Base-by-base conservation (phyloP, 30 jellyfish, hydroid and myxozoan genomes). In the Pseudorhiza aurosa region DNA sequence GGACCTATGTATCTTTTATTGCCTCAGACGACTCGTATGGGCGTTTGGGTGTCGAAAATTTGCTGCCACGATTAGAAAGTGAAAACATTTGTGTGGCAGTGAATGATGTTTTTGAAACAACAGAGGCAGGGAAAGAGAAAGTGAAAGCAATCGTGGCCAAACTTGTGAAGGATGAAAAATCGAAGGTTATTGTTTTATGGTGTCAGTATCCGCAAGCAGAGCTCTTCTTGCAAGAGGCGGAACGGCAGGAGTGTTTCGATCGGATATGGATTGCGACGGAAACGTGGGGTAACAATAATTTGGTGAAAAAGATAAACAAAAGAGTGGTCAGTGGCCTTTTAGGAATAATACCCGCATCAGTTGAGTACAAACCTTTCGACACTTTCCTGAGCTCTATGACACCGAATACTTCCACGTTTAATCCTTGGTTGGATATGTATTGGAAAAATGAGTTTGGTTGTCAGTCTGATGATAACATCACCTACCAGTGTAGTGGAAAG, bases 231-330 rank as follows among this genome's bases (percentile, higher is more conserved):
- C 59, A 83, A 58, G 97, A 72, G 21, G 99, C 99, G 25, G 81
- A 75, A 27, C 31, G 59, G 49, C 80, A 78, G 84, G 25, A 51
- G 24, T 70, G 73, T 60, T 83, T 68, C 72, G 91, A 87, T 55
- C 70, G 96, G 44, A 87, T 87, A 27, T 94, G 99, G 99, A 87
- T 94, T 27, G 99, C 99, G n/a, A 94, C 99, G 0, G 99, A 94
- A 72, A 83, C 94, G 8, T 94, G 96, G 92, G 99, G 99, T 0
- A 75, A 68, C 42, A 77, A 90, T 37, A 37, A 27, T 22, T 47
- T 65, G 18, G 95, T 94, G 36, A 60, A 70, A 29, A 70, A 70
- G 36, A 49, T 94, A 4, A 59, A 94, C 79, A 88, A 44, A 30
- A 68, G 94, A n/a, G 97, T 94, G 11, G 99, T 94, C 1, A 42